Conservation (phyloP, 2,797 vertebrate genomes). For the Poliocrania exsul region DNA sequence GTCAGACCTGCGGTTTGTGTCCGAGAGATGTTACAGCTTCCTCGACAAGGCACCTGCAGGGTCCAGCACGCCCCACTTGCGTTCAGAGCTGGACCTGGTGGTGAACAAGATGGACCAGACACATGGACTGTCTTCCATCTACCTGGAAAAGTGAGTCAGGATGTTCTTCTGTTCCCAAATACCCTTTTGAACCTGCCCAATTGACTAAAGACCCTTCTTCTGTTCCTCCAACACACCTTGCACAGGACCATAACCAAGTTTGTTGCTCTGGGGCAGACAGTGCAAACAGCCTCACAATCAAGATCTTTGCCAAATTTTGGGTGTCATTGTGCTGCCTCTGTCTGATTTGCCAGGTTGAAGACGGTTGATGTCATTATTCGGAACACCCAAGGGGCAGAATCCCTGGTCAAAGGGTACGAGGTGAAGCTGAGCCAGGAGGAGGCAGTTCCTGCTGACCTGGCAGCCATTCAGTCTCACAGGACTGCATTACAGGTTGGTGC, state of each 20-base stretch:
- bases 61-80: conserved; percentile 82
- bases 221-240: background rate
- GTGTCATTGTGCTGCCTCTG: background rate
- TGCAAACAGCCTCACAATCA: background rate
- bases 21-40: conserved; percentile 86
- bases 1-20: conserved; percentile 81
- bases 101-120: conserved; percentile 88
- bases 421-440: conserved; percentile 93
- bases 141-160: conserved; percentile 90
- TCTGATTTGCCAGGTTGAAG: conserved; percentile 83
- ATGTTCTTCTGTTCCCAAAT: background rate
- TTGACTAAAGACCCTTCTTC: background rate
- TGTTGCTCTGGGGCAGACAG: accelerated
- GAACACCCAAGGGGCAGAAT: conserved; percentile 87
- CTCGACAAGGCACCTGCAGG: conserved; percentile 88
- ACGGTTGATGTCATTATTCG: conserved; percentile 87
- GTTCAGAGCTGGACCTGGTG: conserved; percentile 86
- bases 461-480: conserved; percentile 83
- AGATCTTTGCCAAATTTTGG: accelerated
- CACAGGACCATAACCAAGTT: accelerated
- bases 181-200: accelerated
- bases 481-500: conserved; percentile 80
- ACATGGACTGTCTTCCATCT: conserved; percentile 87
- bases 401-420: conserved; percentile 89
- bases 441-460: conserved; percentile 86